Evolutionary conservation across 2,888 invertebrate species (phyloP).

Genomic region (Mythimna albipuncta): DNA sequence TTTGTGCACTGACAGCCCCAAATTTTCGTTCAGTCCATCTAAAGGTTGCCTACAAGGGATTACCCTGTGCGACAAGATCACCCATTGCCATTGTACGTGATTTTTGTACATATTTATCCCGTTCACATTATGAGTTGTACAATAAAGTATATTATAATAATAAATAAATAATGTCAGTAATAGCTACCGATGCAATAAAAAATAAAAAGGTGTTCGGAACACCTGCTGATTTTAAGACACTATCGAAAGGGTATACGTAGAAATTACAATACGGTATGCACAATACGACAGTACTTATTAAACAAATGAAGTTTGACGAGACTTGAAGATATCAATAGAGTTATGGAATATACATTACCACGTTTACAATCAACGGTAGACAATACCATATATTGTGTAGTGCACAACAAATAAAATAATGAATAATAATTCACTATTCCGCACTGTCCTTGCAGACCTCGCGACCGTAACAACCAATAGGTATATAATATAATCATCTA

Average conservation of each 20-base stretch:
- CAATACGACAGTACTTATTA: not conserved
- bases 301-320: not conserved
- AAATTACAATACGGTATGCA: conserved; percentile 4
- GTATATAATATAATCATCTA: too few relatives aligned
- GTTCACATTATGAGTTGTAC: too few relatives aligned
- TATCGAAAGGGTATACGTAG: conserved; percentile 1
- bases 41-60: too few relatives aligned
- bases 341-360: not conserved
- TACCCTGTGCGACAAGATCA: too few relatives aligned
- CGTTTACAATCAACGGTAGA: not conserved
- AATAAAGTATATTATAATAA: too few relatives aligned
- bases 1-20: too few relatives aligned
- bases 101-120: too few relatives aligned
- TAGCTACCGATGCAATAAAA: not conserved
- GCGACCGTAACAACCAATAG: too few relatives aligned
- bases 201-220: conserved; percentile 19
- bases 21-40: too few relatives aligned
- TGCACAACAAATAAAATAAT: not conserved
- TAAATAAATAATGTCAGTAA: conserved; percentile 1
- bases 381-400: not conserved
- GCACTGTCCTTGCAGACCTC: too few relatives aligned
- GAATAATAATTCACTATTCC: too few relatives aligned
- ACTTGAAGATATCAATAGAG: not conserved
- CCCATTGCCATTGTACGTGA: too few relatives aligned
- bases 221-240: conserved; percentile 19